These are phyloP conservation scores for Heterohyrax brucei DNA, from an alignment of 2,797 vertebrate genomes.

Conservation along the genomic window DNA sequence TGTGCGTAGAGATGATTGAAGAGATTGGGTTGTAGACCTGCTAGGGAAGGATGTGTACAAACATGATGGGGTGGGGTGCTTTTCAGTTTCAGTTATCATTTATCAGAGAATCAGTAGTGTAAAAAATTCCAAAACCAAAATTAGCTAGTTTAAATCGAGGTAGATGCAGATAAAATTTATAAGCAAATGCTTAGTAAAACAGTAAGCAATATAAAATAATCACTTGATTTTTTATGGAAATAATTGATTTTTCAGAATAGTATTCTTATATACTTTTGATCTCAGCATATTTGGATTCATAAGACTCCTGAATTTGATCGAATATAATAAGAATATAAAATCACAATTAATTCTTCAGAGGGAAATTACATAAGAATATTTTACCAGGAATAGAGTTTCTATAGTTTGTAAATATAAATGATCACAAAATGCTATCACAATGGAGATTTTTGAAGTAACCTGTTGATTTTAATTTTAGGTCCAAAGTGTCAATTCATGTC, in stretches of 20 bases:
- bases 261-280: conserved; percentile 56
- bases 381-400: conserved; percentile 27
- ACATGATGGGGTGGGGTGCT: not conserved
- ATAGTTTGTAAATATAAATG: conserved; percentile 49
- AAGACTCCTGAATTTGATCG: conserved; percentile 21
- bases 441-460: conserved; percentile 67
- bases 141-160: not conserved
- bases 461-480: conserved; percentile 90
- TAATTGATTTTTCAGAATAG: conserved; percentile 66
- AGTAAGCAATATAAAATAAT: conserved; percentile 32
- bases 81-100: not conserved
- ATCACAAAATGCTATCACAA: not conserved
- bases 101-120: not conserved
- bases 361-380: conserved; percentile 19
- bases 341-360: conserved; percentile 60
- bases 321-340: conserved; percentile 50
- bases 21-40: not conserved
- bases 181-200: conserved; percentile 24
- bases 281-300: conserved; percentile 40
- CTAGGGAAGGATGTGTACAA: not conserved
- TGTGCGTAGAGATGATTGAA: not conserved
- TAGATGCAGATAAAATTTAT: conserved; percentile 33
- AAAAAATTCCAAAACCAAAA: conserved; percentile 21
- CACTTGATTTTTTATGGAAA: conserved; percentile 39
- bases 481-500: conserved; percentile 95